A percentile compares a stretch with the other conserved stretches of the same genome.
These are phyloP conservation scores for Conus ventricosus DNA, from an alignment of 1,140 invertebrate species.

Conservation along the genomic window DNA sequence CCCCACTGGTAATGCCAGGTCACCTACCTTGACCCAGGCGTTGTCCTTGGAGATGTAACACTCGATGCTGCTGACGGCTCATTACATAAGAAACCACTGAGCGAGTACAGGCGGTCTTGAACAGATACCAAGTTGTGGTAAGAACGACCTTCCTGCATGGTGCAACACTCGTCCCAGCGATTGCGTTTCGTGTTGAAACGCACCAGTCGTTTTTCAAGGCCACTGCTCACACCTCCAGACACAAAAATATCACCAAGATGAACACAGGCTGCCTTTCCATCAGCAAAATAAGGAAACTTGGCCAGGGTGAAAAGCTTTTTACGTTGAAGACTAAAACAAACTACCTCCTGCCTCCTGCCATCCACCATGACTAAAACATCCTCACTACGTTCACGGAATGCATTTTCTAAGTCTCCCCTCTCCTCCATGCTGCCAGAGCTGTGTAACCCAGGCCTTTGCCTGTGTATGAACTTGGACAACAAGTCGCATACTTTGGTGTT, in stretches of 20 bases:
- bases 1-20: constrained; percentile 40
- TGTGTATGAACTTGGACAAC: constrained; percentile 35
- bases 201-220: constrained; percentile 40
- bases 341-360: constrained; percentile 47
- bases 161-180: constrained; percentile 42
- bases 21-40: constrained; percentile 38
- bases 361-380: constrained; percentile 48
- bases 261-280: constrained; percentile 51
- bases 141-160: constrained; percentile 39
- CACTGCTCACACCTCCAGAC: constrained; percentile 33
- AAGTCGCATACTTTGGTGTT: constrained; percentile 27
- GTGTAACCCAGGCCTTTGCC: constrained; percentile 17
- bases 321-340: constrained; percentile 44
- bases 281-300: constrained; percentile 51
- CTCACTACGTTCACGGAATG: constrained; percentile 39
- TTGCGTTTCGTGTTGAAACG: constrained; percentile 45
- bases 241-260: constrained; percentile 47
- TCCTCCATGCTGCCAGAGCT: constrained; percentile 23
- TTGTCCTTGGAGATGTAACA: constrained; percentile 37
- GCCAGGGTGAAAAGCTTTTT: constrained; percentile 48
- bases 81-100: not conserved
- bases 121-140: constrained; percentile 47
- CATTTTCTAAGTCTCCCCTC: not conserved
- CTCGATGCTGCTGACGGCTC: constrained; percentile 37
- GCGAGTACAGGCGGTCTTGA: constrained; percentile 15